Evolutionary conservation across 2,113 vertebrate genomes (phyloP), one percentile per base, ranked within the genome.

Genomic region (Micronycteris hirsuta): DNA sequence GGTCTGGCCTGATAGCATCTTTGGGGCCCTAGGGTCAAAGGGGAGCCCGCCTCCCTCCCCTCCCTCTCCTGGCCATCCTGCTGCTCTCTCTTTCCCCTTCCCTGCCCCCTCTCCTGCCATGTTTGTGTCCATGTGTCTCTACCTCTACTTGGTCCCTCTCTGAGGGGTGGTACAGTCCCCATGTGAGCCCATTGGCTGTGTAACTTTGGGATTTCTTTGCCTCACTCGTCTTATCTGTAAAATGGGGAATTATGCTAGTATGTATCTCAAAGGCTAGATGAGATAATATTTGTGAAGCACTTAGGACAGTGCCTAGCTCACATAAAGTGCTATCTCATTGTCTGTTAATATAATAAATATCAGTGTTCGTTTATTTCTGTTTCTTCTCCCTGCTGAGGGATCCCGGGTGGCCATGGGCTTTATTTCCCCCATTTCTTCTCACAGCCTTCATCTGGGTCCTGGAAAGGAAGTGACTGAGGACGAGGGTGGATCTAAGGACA

Each of bases 1-100:
- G 90, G 96, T 96, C 96, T 97, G 96, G 85, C 95, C 96, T 97
- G 97, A 98, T 97, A 97, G 94, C 95, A 98, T 97, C 97, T 97
- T 97, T 97, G 96, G 96, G 96, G 94, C 96, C 93, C 80, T 65
- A 92, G 88, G 97, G 96, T 97, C 97, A 98, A 96, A 97, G 95
- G 96, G 97, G 88, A 96, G 71, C 87, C 91, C 38, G 61, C 94
- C 94, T 89, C 76, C 93, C 80, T 89, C 52, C 71, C 94, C 92
- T 93, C 89, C 94, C 84, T 81, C 71, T 80, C 61, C 33, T 20
- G 15, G 52, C 83, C 74, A 38, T 95, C 84, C 88, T 91, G 92
- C 92, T 45, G 91, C 94, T 68, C 84, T 86, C 63, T 95, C 78
- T 58, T 36, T 11, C 41, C n/a, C 77, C 67, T 20, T 41, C 20